These are phyloP conservation scores for Neoscelio sp. DNA, from an alignment of 2,888 invertebrate species.

Conservation along the genomic window DNA sequence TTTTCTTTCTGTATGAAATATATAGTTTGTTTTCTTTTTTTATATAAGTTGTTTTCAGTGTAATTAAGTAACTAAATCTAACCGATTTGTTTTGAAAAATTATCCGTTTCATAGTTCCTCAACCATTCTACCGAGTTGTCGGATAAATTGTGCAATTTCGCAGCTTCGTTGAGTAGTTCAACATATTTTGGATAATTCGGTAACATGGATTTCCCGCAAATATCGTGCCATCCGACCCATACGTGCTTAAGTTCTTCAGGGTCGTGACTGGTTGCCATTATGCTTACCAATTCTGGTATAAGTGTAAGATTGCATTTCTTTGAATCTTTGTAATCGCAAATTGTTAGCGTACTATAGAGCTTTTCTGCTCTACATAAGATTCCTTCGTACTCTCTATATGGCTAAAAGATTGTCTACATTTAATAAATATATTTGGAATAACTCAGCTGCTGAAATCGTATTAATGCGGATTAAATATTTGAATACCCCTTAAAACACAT, in stretches of 20 bases:
- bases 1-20: too few species aligned
- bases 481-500: too few species aligned
- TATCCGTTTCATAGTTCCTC: constrained; percentile 81
- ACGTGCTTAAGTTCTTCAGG: constrained; percentile 90
- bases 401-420: constrained; percentile 69
- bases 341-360: constrained; percentile 90
- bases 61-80: neutral
- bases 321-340: constrained; percentile 88
- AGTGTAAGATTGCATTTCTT: constrained; percentile 88
- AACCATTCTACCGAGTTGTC: constrained; percentile 82
- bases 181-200: constrained; percentile 79
- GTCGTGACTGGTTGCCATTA: constrained; percentile 83
- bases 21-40: too few species aligned
- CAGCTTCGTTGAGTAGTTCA: constrained; percentile 80
- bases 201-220: constrained; percentile 87
- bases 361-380: constrained; percentile 89
- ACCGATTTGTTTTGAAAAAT: constrained; percentile 83
- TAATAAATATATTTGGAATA: too few species aligned
- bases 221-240: constrained; percentile 92
- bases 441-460: too few species aligned
- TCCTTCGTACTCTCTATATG: constrained; percentile 86
- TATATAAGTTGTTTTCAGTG: too few species aligned
- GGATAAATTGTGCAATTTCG: constrained; percentile 79
- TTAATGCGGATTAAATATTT: too few species aligned
- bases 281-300: constrained; percentile 89